Conservation (phyloP, 2,888 invertebrate genomes). For the Hydraecia micacea region DNA sequence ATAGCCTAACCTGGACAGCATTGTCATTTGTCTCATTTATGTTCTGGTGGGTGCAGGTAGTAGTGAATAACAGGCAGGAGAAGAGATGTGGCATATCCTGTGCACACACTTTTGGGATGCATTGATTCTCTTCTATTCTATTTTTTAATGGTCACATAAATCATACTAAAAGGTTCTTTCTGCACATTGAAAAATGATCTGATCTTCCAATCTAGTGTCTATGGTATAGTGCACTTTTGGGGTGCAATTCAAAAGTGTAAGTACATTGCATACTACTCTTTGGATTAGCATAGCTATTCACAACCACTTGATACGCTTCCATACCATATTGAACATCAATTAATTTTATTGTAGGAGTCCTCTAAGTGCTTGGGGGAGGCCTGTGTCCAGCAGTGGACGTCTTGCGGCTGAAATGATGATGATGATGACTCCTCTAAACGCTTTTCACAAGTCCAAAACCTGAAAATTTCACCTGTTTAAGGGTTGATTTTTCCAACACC, state of each 20-base stretch:
- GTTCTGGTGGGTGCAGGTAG: not conserved
- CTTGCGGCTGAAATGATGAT: no score
- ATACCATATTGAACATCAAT: no score
- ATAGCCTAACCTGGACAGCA: not conserved
- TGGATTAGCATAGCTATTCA: not conserved
- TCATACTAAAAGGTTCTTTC: not conserved
- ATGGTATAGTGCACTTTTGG: not conserved
- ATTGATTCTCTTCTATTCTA: not conserved
- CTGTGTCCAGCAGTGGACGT: no score
- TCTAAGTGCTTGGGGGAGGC: no score
- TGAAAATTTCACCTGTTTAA: no score
- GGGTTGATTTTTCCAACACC: no score
- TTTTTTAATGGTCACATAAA: no score
- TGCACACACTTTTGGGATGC: not conserved
- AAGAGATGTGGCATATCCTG: not conserved
- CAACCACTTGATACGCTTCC: not conserved
- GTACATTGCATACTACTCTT: not conserved
- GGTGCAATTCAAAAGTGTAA: not conserved
- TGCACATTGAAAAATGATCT: not conserved
- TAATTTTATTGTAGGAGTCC: no score
- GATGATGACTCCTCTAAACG: no score
- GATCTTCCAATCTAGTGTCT: not conserved
- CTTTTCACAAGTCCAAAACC: no score
- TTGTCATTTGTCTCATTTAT: not conserved
- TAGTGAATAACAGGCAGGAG: not conserved